Evolutionary conservation across 1,140 invertebrate genomes (phyloP), one percentile per base, ranked within the genome.

Genomic region (Hylyphantes graminicola): DNA sequence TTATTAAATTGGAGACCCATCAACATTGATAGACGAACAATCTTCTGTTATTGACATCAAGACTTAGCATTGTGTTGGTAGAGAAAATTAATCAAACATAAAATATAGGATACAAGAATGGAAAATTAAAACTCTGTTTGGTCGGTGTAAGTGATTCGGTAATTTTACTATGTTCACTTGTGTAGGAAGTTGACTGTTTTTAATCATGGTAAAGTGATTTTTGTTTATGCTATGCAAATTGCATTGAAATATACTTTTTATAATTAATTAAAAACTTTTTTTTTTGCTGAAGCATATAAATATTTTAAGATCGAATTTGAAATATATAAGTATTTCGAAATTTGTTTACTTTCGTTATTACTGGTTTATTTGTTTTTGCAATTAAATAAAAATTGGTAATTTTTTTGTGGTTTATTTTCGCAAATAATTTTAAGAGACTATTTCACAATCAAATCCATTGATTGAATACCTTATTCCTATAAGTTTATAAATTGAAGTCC

Each of bases 41-140:
- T 67, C 54, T 64, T 67, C 61, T 53, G 61, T 54, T n/a, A 21
- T 15, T n/a, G 17, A 17, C 51, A 48, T 67, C 48, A 63, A 78
- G n/a, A 65, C 59, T 76, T 59, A 53, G 72, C 15, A 57, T 74
- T 74, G 55, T 35, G 35, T 35, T 1, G 35, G 35, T 35, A 13
- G 12, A 35, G 6, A 67, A 55, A 78, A 78, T 78, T 78, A 78
- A 78, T 78, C 76, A 78, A 78, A 63, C 17, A 15, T 70, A 70
- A 17, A 35, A 48, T 76, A 67, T 35, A 65, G 61, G 61, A 15
- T 78, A 65, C 76, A 78, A 19, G 51, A 13, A 19, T 78, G 5
- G 59, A 64, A 78, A 61, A 78, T 78, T 78, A 78, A 78, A 78
- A 78, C 50, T 78, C 76, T 53, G 55, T 74, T 74, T 63, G 17